Percentiles rank a stretch among this genome's conserved stretches.
phyloP scores from a whole-genome alignment of 1,140 invertebrate species.

The Pemphigus obesinymphae region DNA sequence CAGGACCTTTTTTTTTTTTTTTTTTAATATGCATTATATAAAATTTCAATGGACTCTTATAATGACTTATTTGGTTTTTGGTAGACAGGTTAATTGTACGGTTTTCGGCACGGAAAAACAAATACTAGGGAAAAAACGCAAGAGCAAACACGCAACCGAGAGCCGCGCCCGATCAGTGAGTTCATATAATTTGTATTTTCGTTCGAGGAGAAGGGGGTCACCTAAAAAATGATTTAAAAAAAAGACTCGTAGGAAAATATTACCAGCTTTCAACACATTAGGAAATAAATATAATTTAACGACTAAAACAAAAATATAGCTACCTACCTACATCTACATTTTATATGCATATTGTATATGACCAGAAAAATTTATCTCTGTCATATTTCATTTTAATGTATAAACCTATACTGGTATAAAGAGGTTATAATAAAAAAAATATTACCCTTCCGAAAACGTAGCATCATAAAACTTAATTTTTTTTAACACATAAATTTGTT shows the following conservation, averaged over 20 bases:
- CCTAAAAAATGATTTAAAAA: not conserved
- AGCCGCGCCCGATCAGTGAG: constrained; percentile 2
- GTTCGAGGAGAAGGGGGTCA: not conserved
- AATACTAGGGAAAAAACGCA: constrained; percentile 3
- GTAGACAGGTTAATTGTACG: constrained; percentile 20
- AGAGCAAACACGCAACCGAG: not conserved
- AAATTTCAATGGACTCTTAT: not conserved
- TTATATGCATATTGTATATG: not conserved
- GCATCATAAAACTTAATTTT: no score
- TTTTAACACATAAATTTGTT: no score
- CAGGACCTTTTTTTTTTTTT: not conserved
- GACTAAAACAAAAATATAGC: no score
- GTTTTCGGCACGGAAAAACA: constrained; percentile 15
- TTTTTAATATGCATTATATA: not conserved
- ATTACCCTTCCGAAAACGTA: no score
- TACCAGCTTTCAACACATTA: not conserved
- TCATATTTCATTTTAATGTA: not conserved
- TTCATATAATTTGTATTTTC: not conserved
- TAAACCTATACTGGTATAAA: no score
- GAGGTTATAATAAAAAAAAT: no score
- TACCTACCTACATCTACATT: no score
- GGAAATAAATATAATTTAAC: not conserved
- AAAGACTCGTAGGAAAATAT: not conserved
- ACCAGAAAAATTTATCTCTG: not conserved
- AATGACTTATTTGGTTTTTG: constrained; percentile 20